Evolutionary conservation across 2,888 invertebrate genomes (phyloP), one percentile per base, ranked within the genome.

Genomic region (Microctonus aethiopoides): DNA sequence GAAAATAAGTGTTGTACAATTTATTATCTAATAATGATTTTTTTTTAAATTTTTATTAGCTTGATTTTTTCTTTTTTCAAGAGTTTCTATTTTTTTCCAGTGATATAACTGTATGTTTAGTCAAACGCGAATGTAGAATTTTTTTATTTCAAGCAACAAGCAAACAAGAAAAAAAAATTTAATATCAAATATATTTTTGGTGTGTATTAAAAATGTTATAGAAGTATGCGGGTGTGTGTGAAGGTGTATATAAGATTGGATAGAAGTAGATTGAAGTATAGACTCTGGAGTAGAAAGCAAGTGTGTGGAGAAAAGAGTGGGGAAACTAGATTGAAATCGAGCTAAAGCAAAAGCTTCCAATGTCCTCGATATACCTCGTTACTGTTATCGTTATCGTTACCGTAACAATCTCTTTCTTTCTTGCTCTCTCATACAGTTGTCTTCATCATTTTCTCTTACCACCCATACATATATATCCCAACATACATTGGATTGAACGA

Each of bases 371-470:
- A 74, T 64, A 61, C 61, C 71, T 74, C 71, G 73, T 76, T 77
- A 72, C 72, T 64, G 71, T 79, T 72, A 74, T 68, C 72, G 66
- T 73, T 66, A 77, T 77, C 72, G 77, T 77, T 75, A 75, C 68
- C 71, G 72, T 75, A 72, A 67, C 60, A 57, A 64, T 61, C 16
- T 20, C 46, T 46, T 16, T 16, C 24, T 56, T 26, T n/a, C 29
- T 26, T 56, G 9, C 26, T 26, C n/a, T 22, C 56, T 46, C n/a
- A 16, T 9, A n/a, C n/a, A n/a, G 4, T 29, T 29, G 29, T 5
- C 29, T 46, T 16, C 7, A 46, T 46, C 20, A 16, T 46, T 46
- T 20, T 46, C 46, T 16, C 16, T 46, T n/a, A n/a, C 16, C 3
- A n/a, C n/a, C 3, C 9, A 46, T 16, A 46, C 7, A 20, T 46